Conservation (phyloP, 1,140 invertebrate genomes). For the Hesperophylax magnus region DNA sequence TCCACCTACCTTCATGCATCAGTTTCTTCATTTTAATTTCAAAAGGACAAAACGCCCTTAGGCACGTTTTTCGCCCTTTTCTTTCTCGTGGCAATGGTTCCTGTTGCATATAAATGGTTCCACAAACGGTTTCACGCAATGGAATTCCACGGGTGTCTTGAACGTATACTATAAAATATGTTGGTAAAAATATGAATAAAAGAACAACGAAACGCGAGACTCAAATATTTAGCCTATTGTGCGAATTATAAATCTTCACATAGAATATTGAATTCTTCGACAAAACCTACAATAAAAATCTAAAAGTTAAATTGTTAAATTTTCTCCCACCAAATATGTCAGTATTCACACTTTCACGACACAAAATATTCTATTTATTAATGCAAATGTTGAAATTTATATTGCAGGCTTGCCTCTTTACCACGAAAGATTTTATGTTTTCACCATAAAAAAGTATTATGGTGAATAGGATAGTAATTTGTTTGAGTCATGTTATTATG, state of each 20-base stretch:
- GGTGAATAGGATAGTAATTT: too few relatives aligned
- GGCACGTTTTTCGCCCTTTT: conserved; percentile 38
- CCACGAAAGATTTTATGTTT: too few relatives aligned
- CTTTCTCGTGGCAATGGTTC: conserved; percentile 27
- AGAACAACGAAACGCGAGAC: not conserved
- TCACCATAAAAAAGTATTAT: too few relatives aligned
- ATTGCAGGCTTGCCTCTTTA: too few relatives aligned
- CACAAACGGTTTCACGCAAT: not conserved
- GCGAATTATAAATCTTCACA: not conserved
- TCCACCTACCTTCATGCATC: conserved; percentile 31
- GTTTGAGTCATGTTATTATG: too few relatives aligned
- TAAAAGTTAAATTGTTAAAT: too few relatives aligned
- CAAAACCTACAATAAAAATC: too few relatives aligned
- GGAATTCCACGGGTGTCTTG: conserved; percentile 2
- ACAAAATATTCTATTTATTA: too few relatives aligned
- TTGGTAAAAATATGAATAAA: conserved; percentile 10
- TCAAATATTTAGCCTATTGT: not conserved
- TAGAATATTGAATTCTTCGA: too few relatives aligned
- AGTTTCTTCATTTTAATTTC: conserved; percentile 52
- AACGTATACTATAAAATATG: not conserved
- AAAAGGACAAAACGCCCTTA: conserved; percentile 37
- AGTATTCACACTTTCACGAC: too few relatives aligned
- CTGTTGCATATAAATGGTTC: conserved; percentile 52
- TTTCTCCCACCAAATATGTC: too few relatives aligned
- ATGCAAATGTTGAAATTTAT: too few relatives aligned